phyloP scores from a whole-genome alignment of 1,140 invertebrate genomes.

The Nixonia krombeini region DNA sequence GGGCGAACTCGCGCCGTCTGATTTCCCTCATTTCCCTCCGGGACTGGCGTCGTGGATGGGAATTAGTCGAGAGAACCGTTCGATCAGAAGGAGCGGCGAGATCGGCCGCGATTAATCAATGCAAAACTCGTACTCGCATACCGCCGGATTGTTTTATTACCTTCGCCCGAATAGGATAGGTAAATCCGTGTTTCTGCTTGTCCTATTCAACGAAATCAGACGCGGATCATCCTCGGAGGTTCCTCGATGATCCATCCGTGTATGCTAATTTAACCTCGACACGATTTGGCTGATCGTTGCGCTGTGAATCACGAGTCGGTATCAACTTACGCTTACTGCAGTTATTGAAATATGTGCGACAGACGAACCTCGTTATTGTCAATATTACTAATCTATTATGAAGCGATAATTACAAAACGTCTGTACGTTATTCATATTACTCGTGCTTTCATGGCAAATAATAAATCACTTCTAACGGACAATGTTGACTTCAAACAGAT shows the following conservation, averaged over 20 bases:
- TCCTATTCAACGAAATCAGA: neutral
- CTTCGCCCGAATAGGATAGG: neutral
- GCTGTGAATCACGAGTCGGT: neutral
- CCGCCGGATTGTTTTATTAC: neutral
- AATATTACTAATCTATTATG: too few relatives aligned
- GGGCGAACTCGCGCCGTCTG: neutral
- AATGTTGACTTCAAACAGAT: too few relatives aligned
- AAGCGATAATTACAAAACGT: too few relatives aligned
- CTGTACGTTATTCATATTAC: too few relatives aligned
- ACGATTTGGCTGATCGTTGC: neutral
- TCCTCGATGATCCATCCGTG: neutral
- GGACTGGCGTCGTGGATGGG: neutral
- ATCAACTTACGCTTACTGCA: too few relatives aligned
- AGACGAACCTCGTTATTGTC: too few relatives aligned
- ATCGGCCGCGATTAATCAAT: neutral
- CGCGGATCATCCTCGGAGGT: neutral
- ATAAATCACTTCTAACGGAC: too few relatives aligned
- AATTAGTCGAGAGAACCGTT: slow-evolving; percentile 1
- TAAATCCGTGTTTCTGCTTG: neutral
- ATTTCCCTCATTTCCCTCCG: neutral
- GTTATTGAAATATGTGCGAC: too few relatives aligned
- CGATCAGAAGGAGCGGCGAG: neutral
- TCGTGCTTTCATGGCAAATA: too few relatives aligned
- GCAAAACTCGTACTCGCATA: neutral
- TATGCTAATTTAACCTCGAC: neutral